These are phyloP conservation scores for Latrodectus geometricus DNA, from an alignment of 1,140 invertebrate species.

Conservation along the genomic window DNA sequence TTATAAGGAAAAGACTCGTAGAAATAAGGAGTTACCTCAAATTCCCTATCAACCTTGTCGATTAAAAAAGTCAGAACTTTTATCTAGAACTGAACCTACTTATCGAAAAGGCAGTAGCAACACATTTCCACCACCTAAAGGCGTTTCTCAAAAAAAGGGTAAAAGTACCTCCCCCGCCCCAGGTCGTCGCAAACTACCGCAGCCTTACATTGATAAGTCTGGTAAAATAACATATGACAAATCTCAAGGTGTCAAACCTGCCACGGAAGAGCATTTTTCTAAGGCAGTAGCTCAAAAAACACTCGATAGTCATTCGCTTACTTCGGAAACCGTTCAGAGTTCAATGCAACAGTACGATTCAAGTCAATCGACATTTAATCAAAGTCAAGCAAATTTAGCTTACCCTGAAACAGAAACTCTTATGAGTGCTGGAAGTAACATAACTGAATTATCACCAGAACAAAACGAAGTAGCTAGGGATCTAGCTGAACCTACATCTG, in stretches of 20 bases:
- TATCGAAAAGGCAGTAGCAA: slow-evolving; percentile 29
- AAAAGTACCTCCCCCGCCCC: slow-evolving; percentile 25
- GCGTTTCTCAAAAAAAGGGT: not conserved
- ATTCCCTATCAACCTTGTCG: slow-evolving; percentile 48
- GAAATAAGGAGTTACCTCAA: slow-evolving; percentile 18
- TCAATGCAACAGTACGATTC: not conserved
- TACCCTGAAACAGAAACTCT: not conserved
- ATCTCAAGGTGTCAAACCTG: slow-evolving; percentile 37
- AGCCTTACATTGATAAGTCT: slow-evolving; percentile 46
- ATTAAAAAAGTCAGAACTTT: slow-evolving; percentile 37
- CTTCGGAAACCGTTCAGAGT: not conserved
- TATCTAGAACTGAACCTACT: slow-evolving; percentile 19
- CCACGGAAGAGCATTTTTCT: not conserved
- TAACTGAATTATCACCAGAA: slow-evolving; percentile 30
- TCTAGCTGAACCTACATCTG: not conserved
- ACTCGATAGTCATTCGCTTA: not conserved
- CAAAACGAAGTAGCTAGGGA: slow-evolving; percentile 21
- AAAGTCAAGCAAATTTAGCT: not conserved
- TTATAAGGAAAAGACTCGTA: not conserved
- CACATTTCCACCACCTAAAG: slow-evolving; percentile 32
- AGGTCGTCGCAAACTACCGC: slow-evolving; percentile 40
- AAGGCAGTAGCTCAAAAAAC: not conserved
- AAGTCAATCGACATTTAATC: not conserved
- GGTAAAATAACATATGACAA: slow-evolving; percentile 49
- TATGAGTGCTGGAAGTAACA: not conserved